phyloP scores from a whole-genome alignment of 2,113 vertebrate species.

The Apaloderma vittatum region DNA sequence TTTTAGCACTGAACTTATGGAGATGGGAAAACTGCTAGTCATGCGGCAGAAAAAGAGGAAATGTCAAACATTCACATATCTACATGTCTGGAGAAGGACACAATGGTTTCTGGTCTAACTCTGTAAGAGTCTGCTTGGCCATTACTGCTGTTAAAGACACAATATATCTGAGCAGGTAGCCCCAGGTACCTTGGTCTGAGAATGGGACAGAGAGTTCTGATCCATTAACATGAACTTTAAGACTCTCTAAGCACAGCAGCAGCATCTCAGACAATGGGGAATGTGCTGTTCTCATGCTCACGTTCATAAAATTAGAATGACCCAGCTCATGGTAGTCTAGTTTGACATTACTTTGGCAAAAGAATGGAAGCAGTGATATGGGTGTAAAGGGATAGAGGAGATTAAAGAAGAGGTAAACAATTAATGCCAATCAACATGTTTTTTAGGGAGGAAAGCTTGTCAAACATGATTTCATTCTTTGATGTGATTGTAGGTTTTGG shows the following conservation, averaged over 20 bases:
- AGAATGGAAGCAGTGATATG: background rate
- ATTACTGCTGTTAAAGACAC: background rate
- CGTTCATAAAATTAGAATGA: background rate
- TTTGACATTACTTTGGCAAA: constrained; percentile 17
- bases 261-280: background rate
- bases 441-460: constrained; percentile 44
- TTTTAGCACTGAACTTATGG: background rate
- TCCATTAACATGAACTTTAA: accelerated
- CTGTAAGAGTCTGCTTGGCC: background rate
- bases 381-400: background rate
- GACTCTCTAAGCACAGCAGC: background rate
- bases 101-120: background rate
- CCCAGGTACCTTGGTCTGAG: background rate
- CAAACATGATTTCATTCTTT: constrained; percentile 19
- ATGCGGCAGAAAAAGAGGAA: background rate
- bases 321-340: background rate
- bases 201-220: background rate
- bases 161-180: background rate
- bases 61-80: background rate
- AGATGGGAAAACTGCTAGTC: background rate
- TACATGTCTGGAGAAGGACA: background rate
- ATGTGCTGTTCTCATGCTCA: background rate
- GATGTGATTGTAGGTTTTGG: constrained; percentile 47
- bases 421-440: constrained; percentile 36
- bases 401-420: constrained; percentile 43